Base-by-base conservation (phyloP, 2,797 vertebrate genomes). In the Gymnoscopelus microlampas region DNA sequence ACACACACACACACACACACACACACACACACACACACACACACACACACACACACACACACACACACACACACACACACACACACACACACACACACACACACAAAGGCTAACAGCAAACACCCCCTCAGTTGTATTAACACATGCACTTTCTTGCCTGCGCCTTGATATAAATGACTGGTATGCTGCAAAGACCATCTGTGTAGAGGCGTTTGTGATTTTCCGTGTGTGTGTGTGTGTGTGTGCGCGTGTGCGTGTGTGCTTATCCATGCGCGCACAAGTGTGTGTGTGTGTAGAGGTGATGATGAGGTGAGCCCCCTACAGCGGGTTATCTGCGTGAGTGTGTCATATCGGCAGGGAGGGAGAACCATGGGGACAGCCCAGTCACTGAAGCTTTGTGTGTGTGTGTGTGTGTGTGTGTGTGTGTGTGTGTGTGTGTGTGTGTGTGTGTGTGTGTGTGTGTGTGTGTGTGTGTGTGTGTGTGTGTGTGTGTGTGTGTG, bases 331-430 rank as follows among this genome's bases (percentile, higher is more conserved):
- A 88, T 93, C 88, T 81, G 82, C 88, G 81, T 29, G 77, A 87
- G 77, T 70, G 83, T 92, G 91, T 90, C 87, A 90, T 83, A 89
- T 84, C 78, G 62, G n/a, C 70, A 5, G 70, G 74, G 83, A 74
- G 66, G 73, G 74, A 65, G 78, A 74, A 77, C 77, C 48, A 73
- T 8, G 44, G 79, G 81, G 85, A 77, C 77, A 77, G 75, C 74
- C 63, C 81, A 73, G 80, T 88, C 82, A 81, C 78, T 19, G 11
- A 79, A 54, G 80, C 69, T 51, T 56, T 10, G 13, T 15, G 54
- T 65, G 63, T 72, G 70, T 60, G 69, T 29, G 47, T 26, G 19
- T 14, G 47, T 60, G 39, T 47, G 39, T 60, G 32, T 10, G 12
- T 35, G 12, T n/a, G 26, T 77, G 35, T 29, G 26, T 29, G 2